These are phyloP conservation scores for Antennarius striatus DNA, from an alignment of 2,113 vertebrate species.

Conservation along the genomic window DNA sequence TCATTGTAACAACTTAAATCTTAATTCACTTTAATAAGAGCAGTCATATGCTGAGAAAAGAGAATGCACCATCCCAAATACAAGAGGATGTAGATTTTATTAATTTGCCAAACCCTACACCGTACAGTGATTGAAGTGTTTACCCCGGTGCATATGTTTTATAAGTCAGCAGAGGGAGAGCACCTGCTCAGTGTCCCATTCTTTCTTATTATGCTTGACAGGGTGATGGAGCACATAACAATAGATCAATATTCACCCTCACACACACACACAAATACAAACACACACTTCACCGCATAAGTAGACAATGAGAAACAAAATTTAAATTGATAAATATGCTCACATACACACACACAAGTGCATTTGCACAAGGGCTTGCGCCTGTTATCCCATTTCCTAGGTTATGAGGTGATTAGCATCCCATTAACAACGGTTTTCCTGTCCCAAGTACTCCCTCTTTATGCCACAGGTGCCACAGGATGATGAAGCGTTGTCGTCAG, in stretches of 20 bases:
- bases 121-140: constrained; percentile 66
- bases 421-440: constrained; percentile 60
- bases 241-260: constrained; percentile 70
- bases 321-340: constrained; percentile 21
- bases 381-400: constrained; percentile 54
- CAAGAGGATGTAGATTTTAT: constrained; percentile 44
- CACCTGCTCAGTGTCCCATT: constrained; percentile 71
- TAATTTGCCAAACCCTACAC: constrained; percentile 37
- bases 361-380: constrained; percentile 57
- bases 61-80: constrained; percentile 15
- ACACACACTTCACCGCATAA: neutral
- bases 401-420: constrained; percentile 72
- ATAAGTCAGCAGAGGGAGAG: constrained; percentile 62
- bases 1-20: constrained; percentile 9
- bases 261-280: constrained; percentile 7
- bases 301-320: neutral
- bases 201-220: constrained; percentile 70
- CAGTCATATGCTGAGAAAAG: neutral
- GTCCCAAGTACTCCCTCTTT: constrained; percentile 27
- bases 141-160: constrained; percentile 66
- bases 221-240: constrained; percentile 65
- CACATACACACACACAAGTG: constrained; percentile 20
- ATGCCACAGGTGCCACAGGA: constrained; percentile 43
- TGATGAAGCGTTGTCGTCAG: constrained; percentile 65
- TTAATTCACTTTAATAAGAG: too few relatives aligned